Evolutionary conservation across 2,888 invertebrate species (phyloP).

Genomic region (Rhodophaea formosa): DNA sequence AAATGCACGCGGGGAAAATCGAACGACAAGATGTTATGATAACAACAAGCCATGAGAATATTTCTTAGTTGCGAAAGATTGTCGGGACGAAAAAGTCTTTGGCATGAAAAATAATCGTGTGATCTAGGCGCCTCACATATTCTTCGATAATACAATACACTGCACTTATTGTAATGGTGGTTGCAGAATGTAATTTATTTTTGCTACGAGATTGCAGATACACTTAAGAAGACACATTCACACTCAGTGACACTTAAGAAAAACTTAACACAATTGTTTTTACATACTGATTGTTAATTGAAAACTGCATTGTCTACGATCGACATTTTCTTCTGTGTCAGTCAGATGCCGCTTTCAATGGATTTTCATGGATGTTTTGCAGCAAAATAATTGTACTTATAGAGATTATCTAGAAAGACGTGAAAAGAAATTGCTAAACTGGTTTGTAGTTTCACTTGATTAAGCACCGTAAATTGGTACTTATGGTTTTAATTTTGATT

Average conservation of each 20-base stretch:
- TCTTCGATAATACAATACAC: conserved; percentile 27
- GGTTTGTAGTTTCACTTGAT: background rate
- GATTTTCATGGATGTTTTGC: too few species aligned
- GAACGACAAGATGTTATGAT: conserved; percentile 14
- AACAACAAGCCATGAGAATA: conserved; percentile 20
- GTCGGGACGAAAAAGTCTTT: conserved; percentile 18
- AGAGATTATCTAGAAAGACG: background rate
- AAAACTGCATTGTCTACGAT: conserved; percentile 19
- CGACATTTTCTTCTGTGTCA: background rate
- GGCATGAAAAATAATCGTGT: conserved; percentile 18
- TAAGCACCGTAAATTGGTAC: background rate
- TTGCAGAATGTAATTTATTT: conserved; percentile 4
- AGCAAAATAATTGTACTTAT: background rate
- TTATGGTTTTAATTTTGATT: background rate
- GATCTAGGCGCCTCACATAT: conserved; percentile 33
- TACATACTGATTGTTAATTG: conserved; percentile 27
- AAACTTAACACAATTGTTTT: conserved; percentile 34
- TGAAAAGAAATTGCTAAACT: background rate
- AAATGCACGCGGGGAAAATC: background rate
- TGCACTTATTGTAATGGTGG: background rate
- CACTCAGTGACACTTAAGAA: conserved; percentile 23
- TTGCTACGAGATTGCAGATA: background rate
- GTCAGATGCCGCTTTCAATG: background rate
- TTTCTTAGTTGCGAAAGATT: background rate
- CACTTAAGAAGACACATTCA: conserved; percentile 27